phyloP scores from a whole-genome alignment of 1,140 invertebrate genomes.

The Lithobius niger region DNA sequence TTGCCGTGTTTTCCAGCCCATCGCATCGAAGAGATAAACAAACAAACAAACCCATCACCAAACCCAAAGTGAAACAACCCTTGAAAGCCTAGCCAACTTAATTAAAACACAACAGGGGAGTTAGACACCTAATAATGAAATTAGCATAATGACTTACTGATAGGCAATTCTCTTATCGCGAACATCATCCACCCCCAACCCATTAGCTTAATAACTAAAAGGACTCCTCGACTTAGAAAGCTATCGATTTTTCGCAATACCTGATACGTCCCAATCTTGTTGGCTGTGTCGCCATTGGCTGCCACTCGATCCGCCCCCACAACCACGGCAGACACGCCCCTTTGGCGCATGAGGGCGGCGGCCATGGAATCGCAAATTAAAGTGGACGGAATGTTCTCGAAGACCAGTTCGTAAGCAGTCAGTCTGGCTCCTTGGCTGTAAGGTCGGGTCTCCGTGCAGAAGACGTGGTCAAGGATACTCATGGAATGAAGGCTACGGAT shows the following conservation, averaged over 20 bases:
- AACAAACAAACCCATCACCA: no score
- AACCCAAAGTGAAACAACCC: not conserved
- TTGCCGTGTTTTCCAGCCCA: no score
- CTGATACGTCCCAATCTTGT: conserved; percentile 98
- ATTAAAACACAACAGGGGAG: no score
- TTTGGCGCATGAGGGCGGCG: conserved; percentile 66
- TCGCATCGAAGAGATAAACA: no score
- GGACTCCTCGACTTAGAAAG: not conserved
- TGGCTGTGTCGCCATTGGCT: conserved; percentile 94
- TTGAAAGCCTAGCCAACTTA: no score
- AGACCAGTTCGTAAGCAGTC: conserved; percentile 88
- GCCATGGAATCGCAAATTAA: conserved; percentile 94
- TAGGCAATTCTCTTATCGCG: no score
- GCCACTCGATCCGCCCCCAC: conserved; percentile 85
- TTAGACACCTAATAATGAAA: no score
- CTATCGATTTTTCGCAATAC: conserved; percentile 25
- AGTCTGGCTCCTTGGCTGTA: conserved; percentile 94
- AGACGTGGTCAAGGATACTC: conserved; percentile 55
- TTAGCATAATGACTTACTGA: no score
- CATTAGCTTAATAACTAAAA: no score
- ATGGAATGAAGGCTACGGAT: conserved; percentile 2
- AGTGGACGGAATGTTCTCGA: conserved; percentile 83
- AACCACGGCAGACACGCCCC: conserved; percentile 56
- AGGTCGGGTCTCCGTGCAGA: conserved; percentile 92
- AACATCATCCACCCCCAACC: no score